A percentile compares a stretch with the other conserved stretches of the same genome.
phyloP scores from a whole-genome alignment of 1,140 invertebrate species.

The Hirudo medicinalis region DNA sequence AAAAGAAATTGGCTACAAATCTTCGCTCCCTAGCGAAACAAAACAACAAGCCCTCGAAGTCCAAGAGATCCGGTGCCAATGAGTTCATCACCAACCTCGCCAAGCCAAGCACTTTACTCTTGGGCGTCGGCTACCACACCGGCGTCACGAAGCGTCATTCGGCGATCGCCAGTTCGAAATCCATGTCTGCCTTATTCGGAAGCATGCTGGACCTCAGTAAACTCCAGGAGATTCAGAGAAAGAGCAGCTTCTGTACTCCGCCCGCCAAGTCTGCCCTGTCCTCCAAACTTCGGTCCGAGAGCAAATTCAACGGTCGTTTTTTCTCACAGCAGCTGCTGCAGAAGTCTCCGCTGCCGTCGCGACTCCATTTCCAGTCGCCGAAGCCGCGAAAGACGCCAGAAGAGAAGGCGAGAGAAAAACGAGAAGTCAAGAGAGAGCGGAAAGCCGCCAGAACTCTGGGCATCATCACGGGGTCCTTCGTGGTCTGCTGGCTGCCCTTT shows the following conservation, averaged over 20 bases:
- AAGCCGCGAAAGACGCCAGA: conserved; percentile 26
- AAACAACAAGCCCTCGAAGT: no score
- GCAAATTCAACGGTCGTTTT: background rate
- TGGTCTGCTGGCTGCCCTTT: conserved; percentile 50
- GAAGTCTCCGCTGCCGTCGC: background rate
- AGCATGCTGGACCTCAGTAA: background rate
- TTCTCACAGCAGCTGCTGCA: background rate
- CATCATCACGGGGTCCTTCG: conserved; percentile 50
- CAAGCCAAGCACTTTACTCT: no score
- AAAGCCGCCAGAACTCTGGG: conserved; percentile 45
- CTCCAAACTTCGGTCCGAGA: background rate
- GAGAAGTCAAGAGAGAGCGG: conserved; percentile 42
- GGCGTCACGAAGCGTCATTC: background rate
- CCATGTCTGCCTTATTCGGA: conserved; percentile 7
- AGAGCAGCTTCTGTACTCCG: background rate
- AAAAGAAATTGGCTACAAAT: no score
- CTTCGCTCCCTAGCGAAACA: no score
- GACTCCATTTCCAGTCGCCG: conserved; percentile 1
- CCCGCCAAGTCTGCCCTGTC: background rate
- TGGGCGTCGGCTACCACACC: no score
- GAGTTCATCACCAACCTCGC: no score
- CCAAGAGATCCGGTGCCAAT: no score
- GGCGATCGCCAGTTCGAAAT: background rate
- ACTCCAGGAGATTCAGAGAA: background rate
- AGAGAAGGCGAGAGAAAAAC: conserved; percentile 34